Conservation (phyloP, 1,140 invertebrate species). For the Hyles vespertilio region DNA sequence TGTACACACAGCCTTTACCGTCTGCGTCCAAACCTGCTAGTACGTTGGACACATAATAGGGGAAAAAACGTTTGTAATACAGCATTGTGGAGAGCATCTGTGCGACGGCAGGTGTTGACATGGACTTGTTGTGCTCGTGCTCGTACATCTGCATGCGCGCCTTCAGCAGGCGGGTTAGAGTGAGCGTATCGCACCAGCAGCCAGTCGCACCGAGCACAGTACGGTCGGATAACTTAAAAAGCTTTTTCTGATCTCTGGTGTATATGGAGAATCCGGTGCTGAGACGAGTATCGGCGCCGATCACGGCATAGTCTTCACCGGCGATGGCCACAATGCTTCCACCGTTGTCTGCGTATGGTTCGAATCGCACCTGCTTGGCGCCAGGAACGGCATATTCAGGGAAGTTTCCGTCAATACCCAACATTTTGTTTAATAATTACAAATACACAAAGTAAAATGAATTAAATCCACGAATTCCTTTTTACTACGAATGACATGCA, state of each 20-base stretch:
- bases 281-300: constrained; percentile 95
- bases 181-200: constrained; percentile 98
- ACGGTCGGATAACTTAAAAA: constrained; percentile 85
- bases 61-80: constrained; percentile 98
- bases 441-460: no score
- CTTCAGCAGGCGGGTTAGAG: constrained; percentile 89
- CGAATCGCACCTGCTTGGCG: constrained; percentile 80
- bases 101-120: constrained; percentile 94
- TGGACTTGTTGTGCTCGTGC: constrained; percentile 95
- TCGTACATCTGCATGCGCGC: constrained; percentile 96
- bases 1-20: constrained; percentile 96
- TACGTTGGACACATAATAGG: constrained; percentile 97
- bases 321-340: constrained; percentile 94
- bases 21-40: constrained; percentile 91
- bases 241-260: constrained; percentile 90
- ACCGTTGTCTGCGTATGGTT: constrained; percentile 86
- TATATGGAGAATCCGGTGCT: constrained; percentile 93
- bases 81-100: constrained; percentile 97
- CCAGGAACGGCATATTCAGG: constrained; percentile 81
- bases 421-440: constrained; percentile 36
- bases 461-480: not conserved
- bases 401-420: constrained; percentile 70
- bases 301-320: constrained; percentile 92
- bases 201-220: constrained; percentile 94
- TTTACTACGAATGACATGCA: constrained; percentile 38